These are phyloP conservation scores for Pachliopta kotzebuea DNA, from an alignment of 2,888 invertebrate genomes.

Conservation along the genomic window DNA sequence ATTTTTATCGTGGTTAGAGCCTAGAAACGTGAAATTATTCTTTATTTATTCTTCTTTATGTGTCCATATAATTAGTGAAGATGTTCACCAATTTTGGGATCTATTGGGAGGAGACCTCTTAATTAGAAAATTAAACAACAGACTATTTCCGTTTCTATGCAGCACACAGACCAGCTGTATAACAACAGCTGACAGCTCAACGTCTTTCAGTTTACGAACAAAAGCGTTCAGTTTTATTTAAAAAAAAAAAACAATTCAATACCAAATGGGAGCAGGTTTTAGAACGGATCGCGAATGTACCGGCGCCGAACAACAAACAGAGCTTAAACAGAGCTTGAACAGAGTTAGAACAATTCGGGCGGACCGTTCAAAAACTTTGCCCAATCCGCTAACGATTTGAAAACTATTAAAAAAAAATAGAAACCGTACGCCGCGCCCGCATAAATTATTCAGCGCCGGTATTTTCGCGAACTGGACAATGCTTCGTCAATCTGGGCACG, in stretches of 20 bases:
- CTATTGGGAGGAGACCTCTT: no score
- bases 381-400: constrained; percentile 61
- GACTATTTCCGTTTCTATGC: neutral
- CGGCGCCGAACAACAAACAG: constrained; percentile 21
- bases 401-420: constrained; percentile 33
- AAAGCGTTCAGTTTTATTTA: constrained; percentile 25
- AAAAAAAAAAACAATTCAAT: constrained; percentile 22
- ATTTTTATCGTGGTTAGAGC: no score
- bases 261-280: constrained; percentile 22
- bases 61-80: no score
- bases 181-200: constrained; percentile 18
- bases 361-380: constrained; percentile 43
- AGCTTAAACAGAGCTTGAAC: constrained; percentile 20
- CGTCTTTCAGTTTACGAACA: constrained; percentile 22
- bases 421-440: constrained; percentile 41
- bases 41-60: no score
- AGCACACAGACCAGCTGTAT: constrained; percentile 16
- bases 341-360: constrained; percentile 34
- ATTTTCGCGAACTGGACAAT: constrained; percentile 67
- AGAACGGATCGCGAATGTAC: constrained; percentile 17
- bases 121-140: no score
- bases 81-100: no score
- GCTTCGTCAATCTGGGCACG: constrained; percentile 59
- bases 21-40: no score
- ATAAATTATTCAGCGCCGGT: constrained; percentile 69